phyloP scores from a whole-genome alignment of 2,888 invertebrate genomes.

The Macropis europaea region DNA sequence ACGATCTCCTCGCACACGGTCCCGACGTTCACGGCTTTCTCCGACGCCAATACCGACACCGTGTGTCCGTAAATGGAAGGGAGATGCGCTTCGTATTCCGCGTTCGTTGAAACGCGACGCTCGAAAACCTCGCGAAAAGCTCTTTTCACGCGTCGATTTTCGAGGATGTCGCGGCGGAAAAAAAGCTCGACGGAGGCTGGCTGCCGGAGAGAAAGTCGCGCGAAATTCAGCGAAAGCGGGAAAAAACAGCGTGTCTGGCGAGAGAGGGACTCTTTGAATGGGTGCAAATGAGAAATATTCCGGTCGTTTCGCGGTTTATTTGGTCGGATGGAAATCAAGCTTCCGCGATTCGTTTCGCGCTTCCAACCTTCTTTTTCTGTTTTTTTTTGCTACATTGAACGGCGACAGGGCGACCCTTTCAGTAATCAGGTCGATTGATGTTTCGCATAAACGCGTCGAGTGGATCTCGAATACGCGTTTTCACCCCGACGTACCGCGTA shows the following conservation, averaged over 20 bases:
- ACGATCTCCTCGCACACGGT: conserved; percentile 4
- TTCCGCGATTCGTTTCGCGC: not conserved
- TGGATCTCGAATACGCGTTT: conserved; percentile 21
- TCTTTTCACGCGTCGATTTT: conserved; percentile 15
- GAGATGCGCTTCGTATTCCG: conserved; percentile 30
- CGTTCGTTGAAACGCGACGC: conserved; percentile 17
- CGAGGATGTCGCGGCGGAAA: conserved; percentile 4
- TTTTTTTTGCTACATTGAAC: not conserved
- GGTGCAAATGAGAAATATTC: not conserved
- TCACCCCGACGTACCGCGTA: not conserved
- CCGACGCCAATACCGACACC: conserved; percentile 17
- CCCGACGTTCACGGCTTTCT: conserved; percentile 44
- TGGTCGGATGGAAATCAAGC: conserved; percentile 7
- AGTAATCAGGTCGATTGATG: conserved; percentile 11
- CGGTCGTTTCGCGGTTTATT: conserved; percentile 4
- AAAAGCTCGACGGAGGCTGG: not conserved
- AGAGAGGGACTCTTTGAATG: not conserved
- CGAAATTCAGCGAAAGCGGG: not conserved
- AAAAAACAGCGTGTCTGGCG: not conserved
- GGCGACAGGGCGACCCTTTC: not conserved
- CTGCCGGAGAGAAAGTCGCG: not conserved
- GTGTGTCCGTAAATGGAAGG: conserved; percentile 43
- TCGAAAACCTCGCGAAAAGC: conserved; percentile 9
- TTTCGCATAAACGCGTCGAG: not conserved
- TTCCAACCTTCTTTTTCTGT: not conserved